Conservation (phyloP, 1,140 invertebrate species). For the Ceratosolen solmsi region DNA sequence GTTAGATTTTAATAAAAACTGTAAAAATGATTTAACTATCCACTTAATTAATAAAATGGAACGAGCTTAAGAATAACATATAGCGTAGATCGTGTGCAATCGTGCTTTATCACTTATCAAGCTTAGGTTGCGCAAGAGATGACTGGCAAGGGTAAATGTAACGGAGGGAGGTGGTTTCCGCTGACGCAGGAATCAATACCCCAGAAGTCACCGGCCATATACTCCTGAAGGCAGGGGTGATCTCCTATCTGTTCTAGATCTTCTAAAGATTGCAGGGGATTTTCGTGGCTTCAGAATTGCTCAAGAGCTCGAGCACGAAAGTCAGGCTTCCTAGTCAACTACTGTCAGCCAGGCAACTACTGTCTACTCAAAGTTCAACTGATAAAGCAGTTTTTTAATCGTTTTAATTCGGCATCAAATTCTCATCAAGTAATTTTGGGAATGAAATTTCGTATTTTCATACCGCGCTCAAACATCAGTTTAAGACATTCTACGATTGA, state of each 20-base stretch:
- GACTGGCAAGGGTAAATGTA: conserved; percentile 52
- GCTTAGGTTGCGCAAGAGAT: conserved; percentile 57
- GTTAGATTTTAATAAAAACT: too few species aligned
- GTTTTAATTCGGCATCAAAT: too few species aligned
- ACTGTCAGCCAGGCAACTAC: too few species aligned
- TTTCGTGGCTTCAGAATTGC: conserved; percentile 42
- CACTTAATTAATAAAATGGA: conserved; percentile 43
- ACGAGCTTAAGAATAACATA: conserved; percentile 55
- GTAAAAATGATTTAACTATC: neutral
- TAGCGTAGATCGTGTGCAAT: conserved; percentile 64
- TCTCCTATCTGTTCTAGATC: conserved; percentile 66
- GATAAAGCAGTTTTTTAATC: too few species aligned
- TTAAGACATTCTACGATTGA: too few species aligned
- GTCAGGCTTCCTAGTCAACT: too few species aligned
- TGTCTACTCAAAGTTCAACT: too few species aligned
- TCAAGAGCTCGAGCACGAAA: neutral
- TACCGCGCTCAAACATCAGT: too few species aligned
- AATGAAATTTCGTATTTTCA: too few species aligned
- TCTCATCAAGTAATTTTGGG: too few species aligned
- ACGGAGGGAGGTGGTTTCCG: conserved; percentile 50
- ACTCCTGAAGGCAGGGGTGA: conserved; percentile 57
- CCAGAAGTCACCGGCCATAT: conserved; percentile 54
- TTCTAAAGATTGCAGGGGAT: conserved; percentile 63
- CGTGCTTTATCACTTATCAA: conserved; percentile 71
- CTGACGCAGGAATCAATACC: conserved; percentile 66